Conservation (phyloP, 2,888 invertebrate genomes). For the Melikaiella ostensackeni region DNA sequence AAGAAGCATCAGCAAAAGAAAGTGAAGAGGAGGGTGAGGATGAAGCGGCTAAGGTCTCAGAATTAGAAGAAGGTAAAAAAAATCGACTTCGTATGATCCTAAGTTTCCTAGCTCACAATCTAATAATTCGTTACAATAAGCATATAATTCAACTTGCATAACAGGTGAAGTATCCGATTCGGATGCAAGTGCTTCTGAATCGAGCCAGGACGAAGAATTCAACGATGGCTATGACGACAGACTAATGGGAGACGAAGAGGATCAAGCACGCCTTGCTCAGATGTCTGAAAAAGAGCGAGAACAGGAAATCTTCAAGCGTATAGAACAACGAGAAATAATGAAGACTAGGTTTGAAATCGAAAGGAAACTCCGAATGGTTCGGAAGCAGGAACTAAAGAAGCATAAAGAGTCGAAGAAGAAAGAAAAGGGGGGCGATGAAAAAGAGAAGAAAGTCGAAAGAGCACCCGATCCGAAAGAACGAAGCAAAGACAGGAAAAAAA, state of each 20-base stretch:
- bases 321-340: conserved; percentile 95
- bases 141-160: conserved; percentile 7
- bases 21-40: neutral
- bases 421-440: conserved; percentile 76
- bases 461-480: conserved; percentile 85
- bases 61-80: conserved; percentile 87
- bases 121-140: neutral
- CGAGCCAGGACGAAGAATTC: conserved; percentile 88
- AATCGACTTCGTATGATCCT: neutral
- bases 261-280: conserved; percentile 91
- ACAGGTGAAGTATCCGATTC: conserved; percentile 89
- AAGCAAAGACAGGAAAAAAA: conserved; percentile 92
- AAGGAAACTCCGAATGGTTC: conserved; percentile 91
- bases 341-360: conserved; percentile 98
- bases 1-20: neutral
- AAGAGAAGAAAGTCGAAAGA: conserved; percentile 79
- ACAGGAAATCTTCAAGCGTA: conserved; percentile 97
- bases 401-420: conserved; percentile 77
- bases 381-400: conserved; percentile 85
- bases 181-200: conserved; percentile 81
- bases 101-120: neutral
- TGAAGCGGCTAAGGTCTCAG: conserved; percentile 80
- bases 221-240: conserved; percentile 98
- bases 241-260: conserved; percentile 97
- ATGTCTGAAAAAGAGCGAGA: conserved; percentile 98